Conservation (phyloP, 2,113 vertebrate species). For the Larimichthys polyactis region DNA sequence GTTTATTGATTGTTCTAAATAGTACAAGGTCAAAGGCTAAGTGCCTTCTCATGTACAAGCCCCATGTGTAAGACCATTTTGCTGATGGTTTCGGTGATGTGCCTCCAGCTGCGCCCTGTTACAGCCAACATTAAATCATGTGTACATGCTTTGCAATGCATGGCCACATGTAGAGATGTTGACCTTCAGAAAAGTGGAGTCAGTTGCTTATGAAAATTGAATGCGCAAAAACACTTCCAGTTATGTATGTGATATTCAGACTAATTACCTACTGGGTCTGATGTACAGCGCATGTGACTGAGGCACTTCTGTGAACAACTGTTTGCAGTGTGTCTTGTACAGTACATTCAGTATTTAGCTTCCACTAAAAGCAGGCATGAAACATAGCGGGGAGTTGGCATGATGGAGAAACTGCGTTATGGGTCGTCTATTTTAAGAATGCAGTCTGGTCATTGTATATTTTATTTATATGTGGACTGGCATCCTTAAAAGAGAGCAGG, state of each 20-base stretch:
- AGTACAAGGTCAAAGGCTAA: slow-evolving; percentile 50
- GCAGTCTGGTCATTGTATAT: slow-evolving; percentile 65
- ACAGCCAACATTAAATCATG: slow-evolving; percentile 36
- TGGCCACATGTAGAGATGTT: slow-evolving; percentile 29
- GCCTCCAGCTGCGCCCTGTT: not conserved
- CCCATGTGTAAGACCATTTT: slow-evolving; percentile 37
- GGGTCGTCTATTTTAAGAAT: slow-evolving; percentile 63
- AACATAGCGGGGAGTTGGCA: slow-evolving; percentile 24
- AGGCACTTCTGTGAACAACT: not conserved
- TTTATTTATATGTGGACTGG: slow-evolving; percentile 69
- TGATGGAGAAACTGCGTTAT: slow-evolving; percentile 16
- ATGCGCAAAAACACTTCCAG: slow-evolving; percentile 53
- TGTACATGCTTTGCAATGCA: slow-evolving; percentile 20
- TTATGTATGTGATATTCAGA: slow-evolving; percentile 19
- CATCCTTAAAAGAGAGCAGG: slow-evolving; percentile 46
- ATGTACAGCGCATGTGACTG: slow-evolving; percentile 21
- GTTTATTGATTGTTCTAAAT: slow-evolving; percentile 47
- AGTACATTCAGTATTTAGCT: not conserved
- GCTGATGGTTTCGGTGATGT: slow-evolving; percentile 22
- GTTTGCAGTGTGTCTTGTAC: not conserved
- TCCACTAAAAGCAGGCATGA: slow-evolving; percentile 44
- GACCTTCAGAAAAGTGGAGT: slow-evolving; percentile 45
- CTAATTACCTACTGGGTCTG: slow-evolving; percentile 28
- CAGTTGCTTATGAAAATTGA: slow-evolving; percentile 63
- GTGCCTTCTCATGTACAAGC: slow-evolving; percentile 21